A percentile compares a stretch with the other conserved stretches of the same genome.
Conservation (phyloP, 2,888 invertebrate genomes). For the Tenodera sinensis region DNA sequence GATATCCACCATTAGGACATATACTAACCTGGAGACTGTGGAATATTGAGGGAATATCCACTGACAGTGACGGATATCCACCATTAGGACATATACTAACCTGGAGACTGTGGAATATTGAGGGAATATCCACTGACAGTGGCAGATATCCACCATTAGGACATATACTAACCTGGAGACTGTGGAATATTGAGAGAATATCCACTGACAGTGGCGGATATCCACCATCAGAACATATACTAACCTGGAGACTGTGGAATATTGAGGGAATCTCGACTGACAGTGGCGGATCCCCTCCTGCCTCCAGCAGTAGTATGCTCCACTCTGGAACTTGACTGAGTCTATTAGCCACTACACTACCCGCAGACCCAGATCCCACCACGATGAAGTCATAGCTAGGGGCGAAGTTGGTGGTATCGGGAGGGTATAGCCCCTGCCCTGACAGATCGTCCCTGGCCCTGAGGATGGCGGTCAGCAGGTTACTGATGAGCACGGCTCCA, state of each 20-base stretch:
- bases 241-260: conserved; percentile 36
- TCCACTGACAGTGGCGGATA: conserved; percentile 36
- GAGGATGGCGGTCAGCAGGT: background rate
- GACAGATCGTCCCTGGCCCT: background rate
- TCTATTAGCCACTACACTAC: conserved; percentile 52
- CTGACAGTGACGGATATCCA: conserved; percentile 28
- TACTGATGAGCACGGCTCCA: conserved; percentile 3
- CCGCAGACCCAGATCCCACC: conserved; percentile 56
- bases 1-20: conserved; percentile 6
- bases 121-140: background rate
- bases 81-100: background rate
- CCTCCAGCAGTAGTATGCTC: conserved; percentile 28
- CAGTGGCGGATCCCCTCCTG: conserved; percentile 27
- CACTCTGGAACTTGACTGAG: conserved; percentile 42
- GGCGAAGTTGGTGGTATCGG: background rate
- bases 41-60: conserved; percentile 44
- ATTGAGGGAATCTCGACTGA: conserved; percentile 44
- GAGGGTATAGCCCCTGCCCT: background rate
- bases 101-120: too few relatives aligned
- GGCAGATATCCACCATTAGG: background rate
- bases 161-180: conserved; percentile 23
- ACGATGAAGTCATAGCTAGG: conserved; percentile 49
- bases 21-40: conserved; percentile 33
- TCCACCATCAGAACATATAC: background rate
- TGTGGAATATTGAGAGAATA: conserved; percentile 44